Percentiles rank a stretch among this genome's conserved stretches.
Evolutionary conservation across 2,113 vertebrate genomes (phyloP).

Genomic region (Suricata suricatta): DNA sequence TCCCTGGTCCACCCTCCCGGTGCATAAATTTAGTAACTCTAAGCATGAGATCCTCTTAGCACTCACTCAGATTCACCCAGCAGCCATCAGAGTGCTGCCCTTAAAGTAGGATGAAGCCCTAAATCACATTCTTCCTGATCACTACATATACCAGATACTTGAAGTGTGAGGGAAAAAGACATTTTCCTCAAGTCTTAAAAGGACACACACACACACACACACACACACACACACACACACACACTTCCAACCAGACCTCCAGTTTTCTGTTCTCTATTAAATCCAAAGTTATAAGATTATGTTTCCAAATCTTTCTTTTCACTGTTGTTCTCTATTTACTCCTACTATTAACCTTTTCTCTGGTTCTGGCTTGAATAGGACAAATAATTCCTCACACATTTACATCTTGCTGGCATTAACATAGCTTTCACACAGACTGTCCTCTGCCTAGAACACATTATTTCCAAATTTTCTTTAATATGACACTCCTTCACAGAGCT

Average conservation of each 20-base stretch:
- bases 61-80: no score
- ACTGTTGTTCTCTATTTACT: neutral
- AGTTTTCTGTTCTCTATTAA: conserved; percentile 2
- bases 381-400: neutral
- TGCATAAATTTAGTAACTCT: no score
- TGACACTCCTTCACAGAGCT: neutral
- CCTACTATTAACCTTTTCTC: neutral
- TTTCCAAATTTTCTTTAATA: neutral
- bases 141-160: conserved; percentile 60
- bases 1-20: no score
- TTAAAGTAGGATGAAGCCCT: neutral
- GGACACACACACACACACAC: no score
- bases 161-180: conserved; percentile 77
- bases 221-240: no score
- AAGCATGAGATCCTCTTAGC: no score
- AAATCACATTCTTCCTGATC: neutral
- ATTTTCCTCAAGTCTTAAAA: conserved; percentile 43
- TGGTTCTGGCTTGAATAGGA: neutral
- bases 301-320: neutral
- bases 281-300: neutral
- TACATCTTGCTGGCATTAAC: neutral
- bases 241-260: neutral
- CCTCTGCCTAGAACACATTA: neutral
- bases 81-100: neutral
- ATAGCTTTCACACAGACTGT: neutral